Percentiles rank a stretch among this genome's conserved stretches.
These are phyloP conservation scores for Cyaniris semiargus DNA, from an alignment of 2,888 invertebrate species.

Conservation along the genomic window DNA sequence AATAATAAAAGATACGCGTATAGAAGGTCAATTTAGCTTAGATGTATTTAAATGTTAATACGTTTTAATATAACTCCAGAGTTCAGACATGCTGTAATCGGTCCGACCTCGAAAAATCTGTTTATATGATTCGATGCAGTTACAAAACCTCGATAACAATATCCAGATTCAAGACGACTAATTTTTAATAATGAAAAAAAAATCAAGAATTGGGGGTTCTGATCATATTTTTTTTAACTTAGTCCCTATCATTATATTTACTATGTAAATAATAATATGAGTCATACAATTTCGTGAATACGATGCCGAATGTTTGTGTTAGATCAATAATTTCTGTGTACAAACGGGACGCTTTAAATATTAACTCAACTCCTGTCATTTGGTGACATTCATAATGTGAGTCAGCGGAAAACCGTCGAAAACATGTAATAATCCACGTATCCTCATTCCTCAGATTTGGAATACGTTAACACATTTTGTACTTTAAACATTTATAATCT, in stretches of 20 bases:
- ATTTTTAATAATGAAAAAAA: background rate
- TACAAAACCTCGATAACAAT: too few relatives aligned
- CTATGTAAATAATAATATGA: background rate
- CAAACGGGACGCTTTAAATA: background rate
- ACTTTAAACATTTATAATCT: background rate
- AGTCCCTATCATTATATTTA: background rate
- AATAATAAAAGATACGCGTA: too few relatives aligned
- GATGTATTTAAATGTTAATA: too few relatives aligned
- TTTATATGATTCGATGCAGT: too few relatives aligned
- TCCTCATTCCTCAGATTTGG: conserved; percentile 4
- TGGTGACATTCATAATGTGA: background rate
- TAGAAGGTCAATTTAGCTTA: too few relatives aligned
- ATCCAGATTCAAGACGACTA: too few relatives aligned
- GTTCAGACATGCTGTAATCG: too few relatives aligned
- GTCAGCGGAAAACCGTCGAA: background rate
- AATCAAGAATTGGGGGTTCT: background rate
- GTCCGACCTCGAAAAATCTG: too few relatives aligned
- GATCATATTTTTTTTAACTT: background rate
- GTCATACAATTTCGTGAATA: background rate
- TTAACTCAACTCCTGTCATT: background rate
- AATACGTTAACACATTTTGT: background rate
- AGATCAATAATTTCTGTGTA: background rate
- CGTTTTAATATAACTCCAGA: too few relatives aligned
- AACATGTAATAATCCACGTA: background rate
- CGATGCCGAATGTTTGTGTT: background rate